Conservation (phyloP, 2,888 invertebrate genomes). For the Xestia ashworthii region DNA sequence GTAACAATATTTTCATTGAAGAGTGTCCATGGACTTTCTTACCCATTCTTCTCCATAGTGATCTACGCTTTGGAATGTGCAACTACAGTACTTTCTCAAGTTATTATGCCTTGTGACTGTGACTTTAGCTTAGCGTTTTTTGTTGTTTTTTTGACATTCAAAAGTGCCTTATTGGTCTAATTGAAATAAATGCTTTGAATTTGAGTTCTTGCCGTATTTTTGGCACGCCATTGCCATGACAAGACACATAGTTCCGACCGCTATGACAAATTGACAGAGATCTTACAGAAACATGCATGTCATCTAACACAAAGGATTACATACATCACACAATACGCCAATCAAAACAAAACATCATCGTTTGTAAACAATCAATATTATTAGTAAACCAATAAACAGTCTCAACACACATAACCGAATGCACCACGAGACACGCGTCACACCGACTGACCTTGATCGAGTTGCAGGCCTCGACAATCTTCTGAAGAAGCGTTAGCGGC, state of each 20-base stretch:
- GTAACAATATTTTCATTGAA: too few species aligned
- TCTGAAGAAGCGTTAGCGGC: constrained; percentile 92
- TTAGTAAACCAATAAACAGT: constrained; percentile 67
- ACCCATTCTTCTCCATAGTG: too few species aligned
- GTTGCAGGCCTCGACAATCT: constrained; percentile 98
- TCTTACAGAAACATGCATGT: constrained; percentile 41
- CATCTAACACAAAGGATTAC: constrained; percentile 13
- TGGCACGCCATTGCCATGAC: too few species aligned
- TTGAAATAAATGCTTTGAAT: too few species aligned
- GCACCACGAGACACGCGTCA: constrained; percentile 67
- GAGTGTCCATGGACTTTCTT: too few species aligned
- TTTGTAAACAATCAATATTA: constrained; percentile 37
- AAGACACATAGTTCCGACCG: not conserved
- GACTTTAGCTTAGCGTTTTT: too few species aligned
- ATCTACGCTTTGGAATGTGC: too few species aligned
- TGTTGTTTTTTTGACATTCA: too few species aligned
- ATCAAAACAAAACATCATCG: constrained; percentile 24
- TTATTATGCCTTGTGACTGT: too few species aligned
- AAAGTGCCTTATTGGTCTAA: too few species aligned
- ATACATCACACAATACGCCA: constrained; percentile 13
- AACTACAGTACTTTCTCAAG: too few species aligned
- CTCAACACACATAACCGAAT: constrained; percentile 68
- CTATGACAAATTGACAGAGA: not conserved
- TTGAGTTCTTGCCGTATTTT: too few species aligned
- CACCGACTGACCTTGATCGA: constrained; percentile 95